A percentile compares a stretch with the other conserved stretches of the same genome.
Conservation (phyloP, 1,140 invertebrate species). For the Phymastichus coffea region DNA sequence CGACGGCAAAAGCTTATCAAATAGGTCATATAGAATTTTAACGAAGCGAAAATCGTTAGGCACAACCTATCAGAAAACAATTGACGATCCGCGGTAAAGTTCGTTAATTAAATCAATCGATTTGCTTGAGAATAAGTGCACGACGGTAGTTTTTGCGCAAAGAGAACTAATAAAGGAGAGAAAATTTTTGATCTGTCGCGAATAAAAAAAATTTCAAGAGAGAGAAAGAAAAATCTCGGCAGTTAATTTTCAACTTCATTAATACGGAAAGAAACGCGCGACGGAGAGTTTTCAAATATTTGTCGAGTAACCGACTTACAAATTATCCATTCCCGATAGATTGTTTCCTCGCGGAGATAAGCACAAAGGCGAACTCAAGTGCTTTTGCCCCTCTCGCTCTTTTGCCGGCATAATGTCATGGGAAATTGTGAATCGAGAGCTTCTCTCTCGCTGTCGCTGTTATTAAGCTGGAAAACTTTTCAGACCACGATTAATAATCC, state of each 20-base stretch:
- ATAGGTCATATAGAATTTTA: no score
- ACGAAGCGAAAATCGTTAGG: no score
- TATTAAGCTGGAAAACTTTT: conserved; percentile 3
- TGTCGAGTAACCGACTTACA: not conserved
- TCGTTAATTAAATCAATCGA: no score
- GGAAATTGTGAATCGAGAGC: conserved; percentile 6
- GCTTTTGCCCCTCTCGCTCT: not conserved
- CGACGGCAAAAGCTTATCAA: no score
- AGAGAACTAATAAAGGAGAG: no score
- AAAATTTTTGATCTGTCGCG: no score
- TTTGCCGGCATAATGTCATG: not conserved
- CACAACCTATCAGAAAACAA: no score
- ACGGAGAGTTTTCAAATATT: not conserved
- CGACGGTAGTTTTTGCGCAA: no score
- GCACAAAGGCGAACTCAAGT: not conserved
- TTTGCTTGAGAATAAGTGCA: no score
- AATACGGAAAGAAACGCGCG: not conserved
- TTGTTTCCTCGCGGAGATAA: not conserved
- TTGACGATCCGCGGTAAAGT: no score
- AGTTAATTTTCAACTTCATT: conserved; percentile 1
- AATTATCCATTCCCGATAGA: not conserved
- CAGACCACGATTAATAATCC: not conserved
- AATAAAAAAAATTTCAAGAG: no score
- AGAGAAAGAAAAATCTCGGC: no score
- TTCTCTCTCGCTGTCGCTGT: not conserved